phyloP scores from a whole-genome alignment of 1,140 invertebrate species.

The Mactra quadrangularis region DNA sequence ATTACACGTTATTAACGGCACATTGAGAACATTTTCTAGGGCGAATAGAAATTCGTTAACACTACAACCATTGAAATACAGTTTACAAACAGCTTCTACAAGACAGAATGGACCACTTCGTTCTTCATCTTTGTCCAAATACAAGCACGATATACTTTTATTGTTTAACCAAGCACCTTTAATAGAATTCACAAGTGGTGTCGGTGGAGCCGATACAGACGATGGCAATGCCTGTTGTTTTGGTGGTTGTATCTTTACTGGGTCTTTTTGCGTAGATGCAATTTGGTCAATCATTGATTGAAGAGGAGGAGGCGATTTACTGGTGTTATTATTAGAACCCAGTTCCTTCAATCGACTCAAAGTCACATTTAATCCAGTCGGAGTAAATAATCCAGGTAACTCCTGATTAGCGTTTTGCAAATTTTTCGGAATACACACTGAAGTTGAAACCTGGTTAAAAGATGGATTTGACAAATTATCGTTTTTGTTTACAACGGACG shows the following conservation, averaged over 20 bases:
- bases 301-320: slow-evolving; percentile 14
- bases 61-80: slow-evolving; percentile 79
- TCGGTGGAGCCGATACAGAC: slow-evolving; percentile 13
- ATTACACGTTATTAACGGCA: slow-evolving; percentile 75
- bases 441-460: background rate
- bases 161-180: slow-evolving; percentile 75
- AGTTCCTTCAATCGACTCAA: no score
- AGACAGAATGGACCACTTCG: slow-evolving; percentile 75
- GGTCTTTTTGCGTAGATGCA: background rate
- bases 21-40: slow-evolving; percentile 76
- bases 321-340: background rate
- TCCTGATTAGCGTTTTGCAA: slow-evolving; percentile 61
- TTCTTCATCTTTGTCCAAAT: slow-evolving; percentile 63
- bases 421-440: no score
- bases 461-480: background rate
- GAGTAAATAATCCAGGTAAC: slow-evolving; percentile 51
- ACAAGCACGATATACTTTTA: slow-evolving; percentile 80
- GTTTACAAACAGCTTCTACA: slow-evolving; percentile 80
- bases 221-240: slow-evolving; percentile 31
- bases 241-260: background rate
- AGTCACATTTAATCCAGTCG: slow-evolving; percentile 35
- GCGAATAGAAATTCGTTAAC: slow-evolving; percentile 79
- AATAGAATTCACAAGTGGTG: slow-evolving; percentile 56
- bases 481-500: background rate
- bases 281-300: slow-evolving; percentile 14